Evolutionary conservation across 2,888 invertebrate species (phyloP), one percentile per base, ranked within the genome.

Genomic region (Leptura quadrifasciata): DNA sequence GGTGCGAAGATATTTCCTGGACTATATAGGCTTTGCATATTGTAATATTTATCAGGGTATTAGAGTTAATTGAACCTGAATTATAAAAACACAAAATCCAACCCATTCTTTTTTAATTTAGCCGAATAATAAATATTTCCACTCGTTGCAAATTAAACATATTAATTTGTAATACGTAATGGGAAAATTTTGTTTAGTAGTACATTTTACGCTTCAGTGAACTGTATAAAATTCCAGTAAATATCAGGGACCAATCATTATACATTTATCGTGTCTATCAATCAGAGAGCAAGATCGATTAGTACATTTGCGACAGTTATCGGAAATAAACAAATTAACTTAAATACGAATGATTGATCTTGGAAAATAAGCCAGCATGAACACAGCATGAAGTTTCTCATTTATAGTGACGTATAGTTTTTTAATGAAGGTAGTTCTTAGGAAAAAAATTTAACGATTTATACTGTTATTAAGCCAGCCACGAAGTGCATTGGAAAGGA

Each of bases 321-420:
- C 20, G 57, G 57, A 57, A 57, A 57, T 57, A 57, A 57, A 57
- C 57, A 21, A 20, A 57, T 57, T 57, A 57, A 57, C 57, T 57
- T 57, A 21, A 21, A 57, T 47, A 15, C 15, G 47, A 47, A n/a
- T 47, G 12, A 47, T 47, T 47, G n/a, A 47, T 47, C 47, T 47
- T 47, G 3, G 15, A 47, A 47, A 47, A 47, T 47, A 15, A 47
- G 15, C 47, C n/a, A 47, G n/a, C n/a, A n/a, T n/a, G n/a, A n/a
- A 47, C n/a, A 47, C 47, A 47, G 47, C 47, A 47, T 47, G 1
- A 12, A n/a, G 3, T 47, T 12, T 1, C n/a, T 4, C 1, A 47
- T 47, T n/a, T n/a, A 47, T 31, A 31, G 27, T 31, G 24, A 24
- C 24, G 8, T 5, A 31, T 8, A 31, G 27, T 31, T 8, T 8